Percentiles rank a stretch among this genome's conserved stretches.
Conservation (phyloP, 2,113 vertebrate species). For the Pachycephala philippinensis region DNA sequence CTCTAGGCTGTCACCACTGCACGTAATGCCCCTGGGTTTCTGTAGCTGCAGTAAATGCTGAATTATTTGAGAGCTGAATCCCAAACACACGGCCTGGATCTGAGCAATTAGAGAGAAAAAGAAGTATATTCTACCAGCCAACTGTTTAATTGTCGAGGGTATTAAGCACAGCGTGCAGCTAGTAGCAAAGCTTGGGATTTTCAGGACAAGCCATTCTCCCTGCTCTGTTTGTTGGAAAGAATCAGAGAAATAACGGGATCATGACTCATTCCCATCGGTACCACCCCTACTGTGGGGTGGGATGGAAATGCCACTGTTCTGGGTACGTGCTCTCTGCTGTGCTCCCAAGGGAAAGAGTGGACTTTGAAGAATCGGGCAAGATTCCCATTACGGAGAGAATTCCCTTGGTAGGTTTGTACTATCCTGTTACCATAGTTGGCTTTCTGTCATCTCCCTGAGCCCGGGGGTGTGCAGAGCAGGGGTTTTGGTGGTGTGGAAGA, state of each 20-base stretch:
- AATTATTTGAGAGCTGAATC: background rate
- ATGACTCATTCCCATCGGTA: accelerated
- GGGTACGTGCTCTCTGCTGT: background rate
- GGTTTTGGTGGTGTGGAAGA: background rate
- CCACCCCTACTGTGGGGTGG: background rate
- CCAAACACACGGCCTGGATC: background rate
- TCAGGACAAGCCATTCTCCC: background rate
- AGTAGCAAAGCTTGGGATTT: background rate
- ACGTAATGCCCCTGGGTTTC: background rate
- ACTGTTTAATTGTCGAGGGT: background rate
- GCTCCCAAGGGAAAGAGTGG: background rate
- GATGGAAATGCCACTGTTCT: background rate
- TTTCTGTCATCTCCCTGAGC: background rate
- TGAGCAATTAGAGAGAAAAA: background rate
- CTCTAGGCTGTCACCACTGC: background rate
- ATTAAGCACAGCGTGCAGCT: background rate
- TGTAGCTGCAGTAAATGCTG: background rate
- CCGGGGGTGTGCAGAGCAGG: background rate
- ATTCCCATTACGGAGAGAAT: background rate
- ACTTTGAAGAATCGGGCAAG: background rate
- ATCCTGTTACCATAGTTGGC: background rate
- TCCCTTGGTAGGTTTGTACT: background rate
- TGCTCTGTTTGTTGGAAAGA: background rate
- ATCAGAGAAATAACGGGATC: background rate
- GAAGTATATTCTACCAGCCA: background rate